These are phyloP conservation scores for Maccullochella peelii DNA, from an alignment of 2,113 vertebrate genomes.

Conservation along the genomic window DNA sequence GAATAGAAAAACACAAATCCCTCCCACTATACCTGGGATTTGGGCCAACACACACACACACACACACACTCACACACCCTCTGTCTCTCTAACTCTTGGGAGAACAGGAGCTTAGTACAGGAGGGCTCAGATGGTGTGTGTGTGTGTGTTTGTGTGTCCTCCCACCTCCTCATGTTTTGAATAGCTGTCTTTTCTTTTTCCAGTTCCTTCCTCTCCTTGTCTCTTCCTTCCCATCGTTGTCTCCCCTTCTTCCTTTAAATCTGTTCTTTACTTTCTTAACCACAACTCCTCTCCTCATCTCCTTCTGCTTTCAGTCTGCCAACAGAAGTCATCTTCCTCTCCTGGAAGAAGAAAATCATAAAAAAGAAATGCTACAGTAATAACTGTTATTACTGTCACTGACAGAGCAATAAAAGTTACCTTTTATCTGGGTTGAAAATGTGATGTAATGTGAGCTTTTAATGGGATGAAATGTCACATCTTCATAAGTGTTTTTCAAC, in stretches of 20 bases:
- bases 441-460: neutral
- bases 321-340: neutral
- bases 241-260: conserved; percentile 20
- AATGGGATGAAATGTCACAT: neutral
- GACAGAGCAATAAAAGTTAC: neutral
- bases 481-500: neutral
- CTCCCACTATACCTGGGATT: conserved; percentile 73
- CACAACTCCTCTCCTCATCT: neutral
- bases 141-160: conserved; percentile 17
- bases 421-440: conserved; percentile 5
- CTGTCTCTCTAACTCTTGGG: conserved; percentile 49
- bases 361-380: neutral
- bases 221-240: conserved; percentile 2
- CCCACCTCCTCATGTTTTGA: conserved; percentile 56
- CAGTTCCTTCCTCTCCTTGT: conserved; percentile 28
- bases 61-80: conserved; percentile 36
- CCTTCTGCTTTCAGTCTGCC: conserved; percentile 4
- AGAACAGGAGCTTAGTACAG: conserved; percentile 48
- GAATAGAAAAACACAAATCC: conserved; percentile 63
- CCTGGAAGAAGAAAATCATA: neutral
- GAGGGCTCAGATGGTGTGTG: conserved; percentile 47
- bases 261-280: conserved; percentile 4
- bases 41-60: conserved; percentile 55
- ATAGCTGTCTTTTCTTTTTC: conserved; percentile 39
- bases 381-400: neutral